phyloP scores from a whole-genome alignment of 2,113 vertebrate genomes.

The Odocoileus hemionus region DNA sequence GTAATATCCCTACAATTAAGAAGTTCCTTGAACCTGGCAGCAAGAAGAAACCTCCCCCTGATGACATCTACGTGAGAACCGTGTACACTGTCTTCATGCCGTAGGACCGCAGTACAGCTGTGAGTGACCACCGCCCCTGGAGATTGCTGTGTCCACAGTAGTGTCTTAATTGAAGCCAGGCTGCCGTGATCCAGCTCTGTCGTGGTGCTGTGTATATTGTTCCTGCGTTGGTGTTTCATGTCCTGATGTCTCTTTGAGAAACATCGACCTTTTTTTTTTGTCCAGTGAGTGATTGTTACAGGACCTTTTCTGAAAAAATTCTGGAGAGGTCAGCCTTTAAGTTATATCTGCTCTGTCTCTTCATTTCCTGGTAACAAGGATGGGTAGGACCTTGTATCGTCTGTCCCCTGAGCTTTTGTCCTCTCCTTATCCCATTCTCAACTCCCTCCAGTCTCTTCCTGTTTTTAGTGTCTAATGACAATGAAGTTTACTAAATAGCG shows the following conservation, averaged over 20 bases:
- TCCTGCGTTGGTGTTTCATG: not conserved
- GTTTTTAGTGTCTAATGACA: not conserved
- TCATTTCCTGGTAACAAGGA: not conserved
- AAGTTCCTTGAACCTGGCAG: slow-evolving; percentile 89
- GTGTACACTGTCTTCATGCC: slow-evolving; percentile 65
- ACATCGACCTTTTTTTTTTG: not conserved
- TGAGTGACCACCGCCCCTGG: not conserved
- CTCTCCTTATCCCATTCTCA: not conserved
- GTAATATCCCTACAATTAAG: slow-evolving; percentile 78
- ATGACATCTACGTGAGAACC: slow-evolving; percentile 80
- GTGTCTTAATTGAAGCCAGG: not conserved
- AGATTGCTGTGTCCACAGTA: not conserved
- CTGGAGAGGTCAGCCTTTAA: not conserved
- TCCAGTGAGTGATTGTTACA: not conserved
- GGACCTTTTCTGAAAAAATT: not conserved
- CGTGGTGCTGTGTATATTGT: not conserved
- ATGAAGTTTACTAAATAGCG: not conserved
- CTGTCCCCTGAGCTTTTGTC: not conserved
- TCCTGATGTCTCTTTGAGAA: not conserved
- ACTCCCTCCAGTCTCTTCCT: not conserved
- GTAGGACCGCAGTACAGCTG: accelerated
- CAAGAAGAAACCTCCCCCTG: slow-evolving; percentile 86
- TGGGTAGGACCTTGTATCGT: not conserved
- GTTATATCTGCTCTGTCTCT: not conserved
- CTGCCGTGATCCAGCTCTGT: not conserved